Evolutionary conservation across 2,888 invertebrate species (phyloP).

Genomic region (Poecilus cupreus): DNA sequence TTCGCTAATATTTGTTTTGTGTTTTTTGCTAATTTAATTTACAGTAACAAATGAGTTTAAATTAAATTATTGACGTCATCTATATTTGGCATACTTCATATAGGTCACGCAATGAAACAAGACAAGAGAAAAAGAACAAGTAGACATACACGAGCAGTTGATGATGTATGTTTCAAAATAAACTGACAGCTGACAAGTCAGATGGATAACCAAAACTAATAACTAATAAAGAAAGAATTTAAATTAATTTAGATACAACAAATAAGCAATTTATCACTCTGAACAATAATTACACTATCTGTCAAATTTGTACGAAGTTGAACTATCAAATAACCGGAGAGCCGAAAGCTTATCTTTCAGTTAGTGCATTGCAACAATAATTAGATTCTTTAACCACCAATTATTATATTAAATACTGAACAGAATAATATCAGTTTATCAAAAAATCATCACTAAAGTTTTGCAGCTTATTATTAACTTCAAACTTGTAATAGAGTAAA

Average conservation of each 20-base stretch:
- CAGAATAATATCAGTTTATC: too few species aligned
- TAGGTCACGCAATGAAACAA: not conserved
- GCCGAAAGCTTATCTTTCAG: too few species aligned
- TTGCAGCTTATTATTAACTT: too few species aligned
- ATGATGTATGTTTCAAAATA: slow-evolving; percentile 46
- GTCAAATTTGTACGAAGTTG: slow-evolving; percentile 20
- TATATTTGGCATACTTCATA: not conserved
- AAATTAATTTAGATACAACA: slow-evolving; percentile 43
- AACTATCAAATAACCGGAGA: not conserved
- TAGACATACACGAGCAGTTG: slow-evolving; percentile 7
- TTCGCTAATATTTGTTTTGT: too few species aligned
- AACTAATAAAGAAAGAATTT: slow-evolving; percentile 40
- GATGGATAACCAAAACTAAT: slow-evolving; percentile 39
- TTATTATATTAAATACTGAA: too few species aligned
- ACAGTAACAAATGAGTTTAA: not conserved
- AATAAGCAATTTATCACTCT: slow-evolving; percentile 21
- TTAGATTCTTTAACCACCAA: too few species aligned
- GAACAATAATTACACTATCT: slow-evolving; percentile 14
- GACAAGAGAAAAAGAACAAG: slow-evolving; percentile 20
- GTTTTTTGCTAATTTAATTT: too few species aligned
- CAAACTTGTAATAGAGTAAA: too few species aligned
- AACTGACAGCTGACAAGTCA: slow-evolving; percentile 38
- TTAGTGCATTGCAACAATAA: too few species aligned
- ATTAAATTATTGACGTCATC: not conserved
- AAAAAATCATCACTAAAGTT: too few species aligned